Conservation (phyloP, 2,797 vertebrate species). For the Intellagama lesueurii region DNA sequence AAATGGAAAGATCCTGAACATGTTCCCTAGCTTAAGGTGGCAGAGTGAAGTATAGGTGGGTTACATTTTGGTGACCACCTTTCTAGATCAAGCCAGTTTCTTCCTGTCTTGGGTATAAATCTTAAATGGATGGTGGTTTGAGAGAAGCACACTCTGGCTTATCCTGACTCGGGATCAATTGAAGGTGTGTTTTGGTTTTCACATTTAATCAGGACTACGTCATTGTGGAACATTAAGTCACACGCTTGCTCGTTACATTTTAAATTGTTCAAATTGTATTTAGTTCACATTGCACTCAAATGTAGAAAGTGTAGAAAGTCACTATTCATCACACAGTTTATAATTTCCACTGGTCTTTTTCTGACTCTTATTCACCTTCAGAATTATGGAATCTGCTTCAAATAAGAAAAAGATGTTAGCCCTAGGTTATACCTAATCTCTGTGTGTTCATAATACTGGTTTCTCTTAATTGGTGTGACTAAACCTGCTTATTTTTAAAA, state of each 20-base stretch:
- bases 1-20: conserved; percentile 11
- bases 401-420: neutral
- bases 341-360: neutral
- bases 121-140: neutral
- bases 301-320: neutral
- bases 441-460: neutral
- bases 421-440: neutral
- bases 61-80: neutral
- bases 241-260: neutral
- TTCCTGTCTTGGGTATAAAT: neutral
- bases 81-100: neutral
- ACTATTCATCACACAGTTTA: too few relatives aligned
- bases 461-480: neutral
- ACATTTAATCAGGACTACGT: neutral
- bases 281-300: neutral
- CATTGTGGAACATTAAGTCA: neutral
- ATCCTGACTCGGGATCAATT: neutral
- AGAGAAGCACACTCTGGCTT: neutral
- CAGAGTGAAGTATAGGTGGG: neutral
- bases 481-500: conserved; percentile 1
- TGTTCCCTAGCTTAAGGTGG: neutral
- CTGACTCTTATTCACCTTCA: neutral
- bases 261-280: neutral
- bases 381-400: neutral
- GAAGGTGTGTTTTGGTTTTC: neutral